phyloP scores from a whole-genome alignment of 2,113 vertebrate genomes.

The Cephalopholis sonnerati region DNA sequence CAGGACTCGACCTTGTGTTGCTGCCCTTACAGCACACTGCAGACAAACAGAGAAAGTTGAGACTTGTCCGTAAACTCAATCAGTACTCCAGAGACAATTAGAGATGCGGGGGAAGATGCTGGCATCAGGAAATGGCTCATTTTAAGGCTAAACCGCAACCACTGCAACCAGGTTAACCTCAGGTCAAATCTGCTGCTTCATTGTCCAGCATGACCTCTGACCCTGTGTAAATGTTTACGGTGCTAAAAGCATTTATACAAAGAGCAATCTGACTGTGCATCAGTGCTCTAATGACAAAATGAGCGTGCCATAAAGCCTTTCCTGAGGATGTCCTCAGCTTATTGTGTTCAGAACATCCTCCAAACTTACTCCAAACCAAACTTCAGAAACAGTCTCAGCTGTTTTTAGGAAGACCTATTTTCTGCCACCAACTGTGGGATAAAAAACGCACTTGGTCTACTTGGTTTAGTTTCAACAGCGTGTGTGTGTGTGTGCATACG shows the following conservation, averaged over 20 bases:
- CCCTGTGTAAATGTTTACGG: background rate
- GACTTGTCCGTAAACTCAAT: background rate
- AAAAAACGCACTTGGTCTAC: constrained; percentile 2
- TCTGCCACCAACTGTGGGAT: constrained; percentile 47
- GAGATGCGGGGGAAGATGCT: background rate
- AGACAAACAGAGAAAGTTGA: constrained; percentile 18
- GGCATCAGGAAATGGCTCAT: background rate
- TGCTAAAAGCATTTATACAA: constrained; percentile 21
- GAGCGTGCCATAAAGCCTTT: constrained; percentile 42
- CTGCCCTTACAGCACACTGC: constrained; percentile 96
- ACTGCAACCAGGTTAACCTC: background rate
- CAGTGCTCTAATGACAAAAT: constrained; percentile 16
- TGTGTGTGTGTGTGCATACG: background rate
- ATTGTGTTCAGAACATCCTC: constrained; percentile 36
- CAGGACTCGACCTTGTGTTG: constrained; percentile 93
- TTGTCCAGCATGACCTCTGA: constrained; percentile 19
- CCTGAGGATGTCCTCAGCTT: constrained; percentile 64
- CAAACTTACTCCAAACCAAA: constrained; percentile 26
- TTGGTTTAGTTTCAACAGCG: constrained; percentile 25
- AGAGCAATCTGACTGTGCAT: constrained; percentile 13
- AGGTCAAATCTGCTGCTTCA: constrained; percentile 28
- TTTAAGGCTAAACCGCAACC: background rate
- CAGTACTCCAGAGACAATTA: constrained; percentile 5
- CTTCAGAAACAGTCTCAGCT: constrained; percentile 49
- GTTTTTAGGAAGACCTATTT: constrained; percentile 58